A percentile compares a stretch with the other conserved stretches of the same genome.
phyloP scores from a whole-genome alignment of 2,888 invertebrate genomes.

The Folsomia manolachei region DNA sequence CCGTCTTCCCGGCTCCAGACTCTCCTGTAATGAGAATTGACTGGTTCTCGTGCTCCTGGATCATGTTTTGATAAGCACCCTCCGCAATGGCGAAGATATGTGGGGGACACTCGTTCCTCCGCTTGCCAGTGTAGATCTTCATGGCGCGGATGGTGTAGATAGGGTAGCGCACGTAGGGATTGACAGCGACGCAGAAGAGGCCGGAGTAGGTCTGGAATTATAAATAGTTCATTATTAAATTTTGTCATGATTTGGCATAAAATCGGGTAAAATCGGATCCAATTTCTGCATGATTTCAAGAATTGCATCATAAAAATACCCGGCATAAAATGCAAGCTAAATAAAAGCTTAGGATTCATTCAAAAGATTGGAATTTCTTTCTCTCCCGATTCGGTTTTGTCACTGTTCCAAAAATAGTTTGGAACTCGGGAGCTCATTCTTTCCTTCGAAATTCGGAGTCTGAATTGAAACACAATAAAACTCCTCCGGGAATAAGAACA shows the following conservation, averaged over 20 bases:
- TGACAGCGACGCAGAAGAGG: conserved; percentile 99
- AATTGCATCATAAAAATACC: too few species aligned
- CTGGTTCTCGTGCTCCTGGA: conserved; percentile 91
- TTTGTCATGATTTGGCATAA: background rate
- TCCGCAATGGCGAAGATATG: conserved; percentile 99
- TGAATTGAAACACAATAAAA: too few species aligned
- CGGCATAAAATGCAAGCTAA: too few species aligned
- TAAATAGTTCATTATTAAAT: background rate
- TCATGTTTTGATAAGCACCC: conserved; percentile 99
- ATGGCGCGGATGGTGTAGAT: conserved; percentile 97
- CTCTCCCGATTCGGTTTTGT: too few species aligned
- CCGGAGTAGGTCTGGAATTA: conserved; percentile 91
- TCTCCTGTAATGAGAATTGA: conserved; percentile 99
- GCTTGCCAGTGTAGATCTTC: conserved; percentile 96
- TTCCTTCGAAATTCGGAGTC: too few species aligned
- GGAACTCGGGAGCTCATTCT: too few species aligned
- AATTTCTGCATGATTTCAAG: too few species aligned
- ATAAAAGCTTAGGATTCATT: too few species aligned
- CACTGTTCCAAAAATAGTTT: too few species aligned
- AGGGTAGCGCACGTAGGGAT: conserved; percentile 99
- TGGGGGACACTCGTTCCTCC: conserved; percentile 98
- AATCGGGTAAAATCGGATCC: background rate
- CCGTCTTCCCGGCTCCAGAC: conserved; percentile 99
- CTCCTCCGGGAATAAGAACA: too few species aligned
- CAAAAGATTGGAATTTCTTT: too few species aligned